Conservation (phyloP, 2,888 invertebrate species). For the Dicycla oo region DNA sequence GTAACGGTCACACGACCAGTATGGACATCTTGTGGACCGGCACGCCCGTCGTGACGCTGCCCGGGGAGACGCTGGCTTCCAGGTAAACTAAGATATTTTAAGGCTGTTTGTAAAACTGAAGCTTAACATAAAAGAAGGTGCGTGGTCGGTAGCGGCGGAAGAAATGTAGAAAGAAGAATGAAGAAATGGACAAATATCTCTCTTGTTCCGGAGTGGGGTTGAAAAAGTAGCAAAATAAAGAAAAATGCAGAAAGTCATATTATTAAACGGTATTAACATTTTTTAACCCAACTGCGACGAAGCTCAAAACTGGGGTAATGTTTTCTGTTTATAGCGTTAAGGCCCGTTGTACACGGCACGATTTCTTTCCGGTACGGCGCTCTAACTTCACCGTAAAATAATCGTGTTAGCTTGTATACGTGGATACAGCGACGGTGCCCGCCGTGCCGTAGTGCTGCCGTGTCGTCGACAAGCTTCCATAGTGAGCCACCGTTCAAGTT, state of each 20-base stretch:
- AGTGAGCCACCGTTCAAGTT: conserved; percentile 95
- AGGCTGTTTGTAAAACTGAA: no score
- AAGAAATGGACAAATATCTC: background rate
- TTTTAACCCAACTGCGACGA: no score
- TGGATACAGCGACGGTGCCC: no score
- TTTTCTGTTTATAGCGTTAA: background rate
- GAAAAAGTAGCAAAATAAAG: background rate
- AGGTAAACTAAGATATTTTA: conserved; percentile 78
- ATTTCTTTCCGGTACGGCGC: no score
- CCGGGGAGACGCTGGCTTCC: conserved; percentile 95
- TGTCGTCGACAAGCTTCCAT: no score
- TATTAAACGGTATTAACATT: background rate
- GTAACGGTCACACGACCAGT: conserved; percentile 99
- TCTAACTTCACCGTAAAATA: no score
- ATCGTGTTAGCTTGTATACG: no score
- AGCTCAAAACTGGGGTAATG: no score
- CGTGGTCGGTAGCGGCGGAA: background rate
- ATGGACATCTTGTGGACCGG: conserved; percentile 99
- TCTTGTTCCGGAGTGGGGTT: background rate
- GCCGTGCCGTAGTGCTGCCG: no score
- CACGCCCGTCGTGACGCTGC: conserved; percentile 99
- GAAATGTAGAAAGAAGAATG: background rate
- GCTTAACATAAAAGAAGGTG: background rate
- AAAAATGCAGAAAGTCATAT: background rate
- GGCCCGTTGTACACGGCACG: no score